phyloP scores from a whole-genome alignment of 2,797 vertebrate species.

The Tapirus indicus region DNA sequence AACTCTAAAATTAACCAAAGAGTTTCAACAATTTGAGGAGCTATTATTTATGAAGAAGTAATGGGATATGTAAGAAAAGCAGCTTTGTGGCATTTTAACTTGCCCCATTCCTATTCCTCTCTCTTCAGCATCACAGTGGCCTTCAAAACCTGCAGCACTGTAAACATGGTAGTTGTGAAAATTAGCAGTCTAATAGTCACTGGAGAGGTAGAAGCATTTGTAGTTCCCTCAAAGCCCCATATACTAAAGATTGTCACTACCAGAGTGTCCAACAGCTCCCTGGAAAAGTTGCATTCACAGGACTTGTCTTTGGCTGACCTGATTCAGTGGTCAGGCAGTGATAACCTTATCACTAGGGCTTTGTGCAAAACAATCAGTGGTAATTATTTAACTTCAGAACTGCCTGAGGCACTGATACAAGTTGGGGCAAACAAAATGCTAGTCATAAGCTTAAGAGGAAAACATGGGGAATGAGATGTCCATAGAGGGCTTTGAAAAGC shows the following conservation, averaged over 20 bases:
- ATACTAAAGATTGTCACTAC: not conserved
- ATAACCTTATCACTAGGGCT: not conserved
- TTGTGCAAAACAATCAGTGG: not conserved
- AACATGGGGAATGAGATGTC: not conserved
- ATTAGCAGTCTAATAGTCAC: not conserved
- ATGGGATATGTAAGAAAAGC: not conserved
- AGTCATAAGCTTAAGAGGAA: not conserved
- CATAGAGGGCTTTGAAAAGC: not conserved
- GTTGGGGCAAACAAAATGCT: not conserved
- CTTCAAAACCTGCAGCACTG: not conserved
- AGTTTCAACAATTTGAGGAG: not conserved
- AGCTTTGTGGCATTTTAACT: not conserved
- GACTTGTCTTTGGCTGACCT: not conserved
- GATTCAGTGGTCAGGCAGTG: not conserved
- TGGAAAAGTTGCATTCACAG: not conserved
- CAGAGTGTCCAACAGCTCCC: not conserved
- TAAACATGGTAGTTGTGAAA: not conserved
- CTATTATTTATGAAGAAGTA: not conserved
- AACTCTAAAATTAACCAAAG: not conserved
- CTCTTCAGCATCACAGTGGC: not conserved
- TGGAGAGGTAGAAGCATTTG: not conserved
- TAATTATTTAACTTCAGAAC: not conserved
- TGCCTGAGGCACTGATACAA: not conserved
- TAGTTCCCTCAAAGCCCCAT: not conserved
- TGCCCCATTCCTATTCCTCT: not conserved